Evolutionary conservation across 2,797 vertebrate species (phyloP).

Genomic region (Ptychadena robeensis): DNA sequence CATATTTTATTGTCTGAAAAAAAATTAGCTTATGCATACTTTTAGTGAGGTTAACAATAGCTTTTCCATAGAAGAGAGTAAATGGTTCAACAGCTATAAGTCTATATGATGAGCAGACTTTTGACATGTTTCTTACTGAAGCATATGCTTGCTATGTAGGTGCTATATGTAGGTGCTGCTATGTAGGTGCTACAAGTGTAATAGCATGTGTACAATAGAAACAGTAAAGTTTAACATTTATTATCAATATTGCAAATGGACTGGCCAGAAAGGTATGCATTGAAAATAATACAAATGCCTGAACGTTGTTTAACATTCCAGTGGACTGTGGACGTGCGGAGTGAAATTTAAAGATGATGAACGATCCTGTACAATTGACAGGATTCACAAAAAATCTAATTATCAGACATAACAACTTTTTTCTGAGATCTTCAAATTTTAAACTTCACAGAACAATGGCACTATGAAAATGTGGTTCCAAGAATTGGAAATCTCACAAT

Average conservation of each 20-base stretch:
- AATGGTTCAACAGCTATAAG: too few relatives aligned
- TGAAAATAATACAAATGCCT: background rate
- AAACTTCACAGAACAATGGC: background rate
- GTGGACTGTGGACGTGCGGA: constrained; percentile 10
- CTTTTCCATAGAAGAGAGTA: too few relatives aligned
- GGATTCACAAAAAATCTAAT: background rate
- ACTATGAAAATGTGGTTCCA: background rate
- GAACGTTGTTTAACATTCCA: background rate
- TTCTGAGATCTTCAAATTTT: background rate
- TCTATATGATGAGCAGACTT: too few relatives aligned
- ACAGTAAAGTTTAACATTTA: background rate
- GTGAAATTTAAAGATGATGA: background rate
- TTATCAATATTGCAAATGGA: background rate
- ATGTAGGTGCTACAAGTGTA: too few relatives aligned
- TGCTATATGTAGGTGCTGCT: background rate
- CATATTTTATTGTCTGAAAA: too few relatives aligned
- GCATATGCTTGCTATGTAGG: too few relatives aligned
- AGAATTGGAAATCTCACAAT: too few relatives aligned
- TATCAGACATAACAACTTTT: background rate
- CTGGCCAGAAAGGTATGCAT: background rate
- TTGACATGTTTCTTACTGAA: too few relatives aligned
- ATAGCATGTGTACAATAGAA: background rate
- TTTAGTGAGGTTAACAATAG: too few relatives aligned
- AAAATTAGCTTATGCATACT: too few relatives aligned
- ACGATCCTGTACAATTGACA: background rate